A percentile compares a stretch with the other conserved stretches of the same genome.
Conservation (phyloP, 2,797 vertebrate genomes). For the Amniataba percoides region DNA sequence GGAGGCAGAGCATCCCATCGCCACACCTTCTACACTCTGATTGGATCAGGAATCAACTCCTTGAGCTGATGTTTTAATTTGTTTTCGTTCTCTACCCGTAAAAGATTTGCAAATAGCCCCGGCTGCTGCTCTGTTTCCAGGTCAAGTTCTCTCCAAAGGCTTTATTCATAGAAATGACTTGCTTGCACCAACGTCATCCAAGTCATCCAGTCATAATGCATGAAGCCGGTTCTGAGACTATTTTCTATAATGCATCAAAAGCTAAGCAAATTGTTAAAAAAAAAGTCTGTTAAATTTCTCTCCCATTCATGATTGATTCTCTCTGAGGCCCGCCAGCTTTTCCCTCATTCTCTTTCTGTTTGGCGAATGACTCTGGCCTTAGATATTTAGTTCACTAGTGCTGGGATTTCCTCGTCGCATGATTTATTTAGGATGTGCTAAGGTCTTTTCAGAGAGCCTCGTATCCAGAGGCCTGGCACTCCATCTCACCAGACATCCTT, state of each 20-base stretch:
- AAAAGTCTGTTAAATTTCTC: background rate
- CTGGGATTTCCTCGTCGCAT: conserved; percentile 76
- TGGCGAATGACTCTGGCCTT: conserved; percentile 45
- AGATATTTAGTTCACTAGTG: conserved; percentile 71
- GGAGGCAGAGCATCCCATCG: conserved; percentile 20
- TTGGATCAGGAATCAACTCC: conserved; percentile 34
- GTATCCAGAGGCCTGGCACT: conserved; percentile 53
- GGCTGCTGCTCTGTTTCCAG: background rate
- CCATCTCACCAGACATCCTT: conserved; percentile 58
- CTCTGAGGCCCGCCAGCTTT: conserved; percentile 45
- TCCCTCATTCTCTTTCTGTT: conserved; percentile 57
- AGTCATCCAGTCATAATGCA: conserved; percentile 28
- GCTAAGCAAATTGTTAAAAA: conserved; percentile 11
- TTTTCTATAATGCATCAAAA: conserved; percentile 42
- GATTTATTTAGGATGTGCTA: conserved; percentile 80
- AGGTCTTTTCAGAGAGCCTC: conserved; percentile 68
- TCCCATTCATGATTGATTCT: conserved; percentile 56
- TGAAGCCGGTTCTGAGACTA: conserved; percentile 5
- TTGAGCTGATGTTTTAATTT: background rate
- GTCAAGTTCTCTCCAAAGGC: conserved; percentile 4
- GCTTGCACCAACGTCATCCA: conserved; percentile 31
- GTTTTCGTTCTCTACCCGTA: background rate
- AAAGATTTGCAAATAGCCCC: background rate
- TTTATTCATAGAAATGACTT: conserved; percentile 26
- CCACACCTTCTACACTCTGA: conserved; percentile 15